Conservation (phyloP, 2,113 vertebrate genomes). For the Phalacrocorax carbo region DNA sequence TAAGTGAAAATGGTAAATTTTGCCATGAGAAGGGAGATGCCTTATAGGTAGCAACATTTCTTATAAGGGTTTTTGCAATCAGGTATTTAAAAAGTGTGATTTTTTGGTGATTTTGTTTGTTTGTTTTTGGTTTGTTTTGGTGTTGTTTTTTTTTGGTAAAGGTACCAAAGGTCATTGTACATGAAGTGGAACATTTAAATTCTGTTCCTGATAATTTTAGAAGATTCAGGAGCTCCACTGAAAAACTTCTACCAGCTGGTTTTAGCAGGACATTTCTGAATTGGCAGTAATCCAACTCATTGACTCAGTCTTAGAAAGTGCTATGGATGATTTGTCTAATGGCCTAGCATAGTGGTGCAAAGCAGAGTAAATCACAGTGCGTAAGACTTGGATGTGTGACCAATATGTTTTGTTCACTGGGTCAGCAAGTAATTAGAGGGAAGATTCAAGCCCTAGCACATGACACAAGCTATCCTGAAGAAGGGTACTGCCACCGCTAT, state of each 20-base stretch:
- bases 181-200: background rate
- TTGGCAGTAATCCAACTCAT: background rate
- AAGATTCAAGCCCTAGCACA: background rate
- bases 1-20: background rate
- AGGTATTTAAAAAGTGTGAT: background rate
- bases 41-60: background rate
- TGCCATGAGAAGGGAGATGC: background rate
- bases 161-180: background rate
- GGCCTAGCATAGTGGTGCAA: background rate
- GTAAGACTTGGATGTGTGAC: conserved; percentile 16
- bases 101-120: background rate
- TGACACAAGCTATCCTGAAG: background rate
- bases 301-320: background rate
- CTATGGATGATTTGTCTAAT: conserved; percentile 44
- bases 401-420: conserved; percentile 34
- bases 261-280: background rate
- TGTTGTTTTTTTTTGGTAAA: background rate
- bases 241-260: background rate
- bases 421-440: conserved; percentile 28
- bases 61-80: background rate
- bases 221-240: background rate
- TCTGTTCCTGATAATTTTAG: background rate
- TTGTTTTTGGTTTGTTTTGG: too few relatives aligned
- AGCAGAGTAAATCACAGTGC: background rate
- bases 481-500: background rate